A percentile compares a stretch with the other conserved stretches of the same genome.
Evolutionary conservation across 2,888 invertebrate species (phyloP).

Genomic region (Deroplatys truncata): DNA sequence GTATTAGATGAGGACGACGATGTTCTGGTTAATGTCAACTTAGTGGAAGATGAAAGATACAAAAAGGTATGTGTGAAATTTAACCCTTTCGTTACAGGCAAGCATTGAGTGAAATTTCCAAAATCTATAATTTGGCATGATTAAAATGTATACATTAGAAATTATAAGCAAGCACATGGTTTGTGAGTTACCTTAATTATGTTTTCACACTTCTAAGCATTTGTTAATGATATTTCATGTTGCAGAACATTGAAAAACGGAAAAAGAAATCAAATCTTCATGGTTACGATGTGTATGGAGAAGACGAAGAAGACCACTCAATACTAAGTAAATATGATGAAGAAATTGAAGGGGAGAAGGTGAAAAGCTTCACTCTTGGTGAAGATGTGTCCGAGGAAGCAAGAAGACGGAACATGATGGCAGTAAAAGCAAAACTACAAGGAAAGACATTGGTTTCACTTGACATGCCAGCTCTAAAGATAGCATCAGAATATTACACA

Average conservation of each 20-base stretch:
- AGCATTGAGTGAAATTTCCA: not conserved
- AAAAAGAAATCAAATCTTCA: constrained; percentile 68
- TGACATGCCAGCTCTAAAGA: constrained; percentile 57
- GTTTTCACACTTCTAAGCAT: not conserved
- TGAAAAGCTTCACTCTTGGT: constrained; percentile 65
- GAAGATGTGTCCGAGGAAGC: constrained; percentile 35
- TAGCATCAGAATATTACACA: constrained; percentile 87
- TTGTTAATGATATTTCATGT: constrained; percentile 28
- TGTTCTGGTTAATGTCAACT: constrained; percentile 86
- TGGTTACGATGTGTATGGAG: constrained; percentile 83
- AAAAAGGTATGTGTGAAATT: constrained; percentile 56
- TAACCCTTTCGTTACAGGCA: not conserved
- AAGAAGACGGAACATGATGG: constrained; percentile 23
- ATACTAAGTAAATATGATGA: constrained; percentile 93
- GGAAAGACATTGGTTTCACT: constrained; percentile 72
- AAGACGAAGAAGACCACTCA: constrained; percentile 57
- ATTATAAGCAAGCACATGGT: too few relatives aligned
- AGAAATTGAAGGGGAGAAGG: constrained; percentile 74
- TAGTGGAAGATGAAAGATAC: constrained; percentile 78
- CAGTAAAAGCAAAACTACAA: constrained; percentile 56
- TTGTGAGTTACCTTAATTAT: too few relatives aligned
- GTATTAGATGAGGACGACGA: constrained; percentile 84
- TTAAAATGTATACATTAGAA: too few relatives aligned
- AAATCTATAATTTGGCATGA: not conserved
- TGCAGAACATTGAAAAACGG: constrained; percentile 73